A percentile compares a stretch with the other conserved stretches of the same genome.
These are phyloP conservation scores for Hozukius guyotensis DNA, from an alignment of 2,797 vertebrate genomes.

Conservation along the genomic window DNA sequence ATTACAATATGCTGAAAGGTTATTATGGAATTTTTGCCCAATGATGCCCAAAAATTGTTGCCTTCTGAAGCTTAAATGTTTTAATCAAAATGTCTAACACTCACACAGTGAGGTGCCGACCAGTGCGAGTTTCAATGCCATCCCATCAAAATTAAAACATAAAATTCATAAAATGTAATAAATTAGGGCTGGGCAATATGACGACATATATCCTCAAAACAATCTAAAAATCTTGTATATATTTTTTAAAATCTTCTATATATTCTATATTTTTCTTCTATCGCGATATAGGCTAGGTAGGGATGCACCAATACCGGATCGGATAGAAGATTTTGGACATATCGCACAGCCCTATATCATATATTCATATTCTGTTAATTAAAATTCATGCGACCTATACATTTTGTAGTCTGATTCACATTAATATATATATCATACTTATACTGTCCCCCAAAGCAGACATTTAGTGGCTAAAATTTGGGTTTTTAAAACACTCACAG, in stretches of 20 bases:
- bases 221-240: no score
- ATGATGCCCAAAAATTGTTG: no score
- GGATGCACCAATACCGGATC: no score
- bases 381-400: background rate
- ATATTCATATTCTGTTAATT: background rate
- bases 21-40: no score
- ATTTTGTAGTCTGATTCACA: background rate
- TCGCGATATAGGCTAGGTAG: no score
- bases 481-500: background rate
- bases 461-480: background rate
- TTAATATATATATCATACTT: background rate
- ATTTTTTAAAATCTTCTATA: no score
- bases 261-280: no score
- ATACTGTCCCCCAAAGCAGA: background rate
- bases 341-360: background rate
- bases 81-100: background rate
- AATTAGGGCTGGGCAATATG: no score
- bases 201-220: no score
- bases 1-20: no score
- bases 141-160: background rate
- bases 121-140: background rate
- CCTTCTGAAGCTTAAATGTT: background rate
- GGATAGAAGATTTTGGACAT: no score
- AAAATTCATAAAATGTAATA: background rate
- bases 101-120: background rate